Percentiles rank a stretch among this genome's conserved stretches.
These are phyloP conservation scores for Drosophila longiperda DNA, from an alignment of 2,888 invertebrate genomes.

Conservation along the genomic window DNA sequence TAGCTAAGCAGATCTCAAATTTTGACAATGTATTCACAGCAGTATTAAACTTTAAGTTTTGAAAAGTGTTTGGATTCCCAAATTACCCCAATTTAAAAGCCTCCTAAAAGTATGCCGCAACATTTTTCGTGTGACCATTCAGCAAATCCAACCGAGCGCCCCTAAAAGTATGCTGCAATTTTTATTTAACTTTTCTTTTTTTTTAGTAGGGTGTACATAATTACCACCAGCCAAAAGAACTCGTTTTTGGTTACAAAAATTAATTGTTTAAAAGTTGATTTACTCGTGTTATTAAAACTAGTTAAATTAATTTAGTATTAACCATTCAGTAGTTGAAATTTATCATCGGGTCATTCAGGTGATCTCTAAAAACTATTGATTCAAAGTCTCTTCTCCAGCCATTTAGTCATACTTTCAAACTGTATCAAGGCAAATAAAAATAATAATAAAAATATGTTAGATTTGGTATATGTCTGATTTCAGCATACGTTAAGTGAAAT, in stretches of 20 bases:
- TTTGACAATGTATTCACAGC: constrained; percentile 27
- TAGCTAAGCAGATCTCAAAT: background rate
- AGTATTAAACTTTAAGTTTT: background rate
- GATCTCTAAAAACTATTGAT: too few species aligned
- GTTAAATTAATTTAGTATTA: background rate
- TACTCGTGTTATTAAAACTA: background rate
- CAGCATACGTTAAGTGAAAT: background rate
- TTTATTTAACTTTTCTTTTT: background rate
- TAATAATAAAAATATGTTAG: background rate
- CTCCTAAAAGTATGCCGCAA: background rate
- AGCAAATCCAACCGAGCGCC: too few species aligned
- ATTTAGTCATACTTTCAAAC: too few species aligned
- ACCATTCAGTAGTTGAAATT: background rate
- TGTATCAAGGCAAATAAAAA: background rate
- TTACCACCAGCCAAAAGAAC: background rate
- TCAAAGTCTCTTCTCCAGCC: too few species aligned
- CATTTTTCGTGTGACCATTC: background rate
- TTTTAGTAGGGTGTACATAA: background rate
- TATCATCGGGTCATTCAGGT: too few species aligned
- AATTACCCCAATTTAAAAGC: background rate
- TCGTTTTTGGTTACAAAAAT: background rate
- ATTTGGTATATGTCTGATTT: background rate
- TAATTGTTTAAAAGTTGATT: background rate
- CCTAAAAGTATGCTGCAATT: background rate
- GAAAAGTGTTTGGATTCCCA: background rate